phyloP scores from a whole-genome alignment of 2,797 vertebrate genomes.

The Centropyge bicolor region DNA sequence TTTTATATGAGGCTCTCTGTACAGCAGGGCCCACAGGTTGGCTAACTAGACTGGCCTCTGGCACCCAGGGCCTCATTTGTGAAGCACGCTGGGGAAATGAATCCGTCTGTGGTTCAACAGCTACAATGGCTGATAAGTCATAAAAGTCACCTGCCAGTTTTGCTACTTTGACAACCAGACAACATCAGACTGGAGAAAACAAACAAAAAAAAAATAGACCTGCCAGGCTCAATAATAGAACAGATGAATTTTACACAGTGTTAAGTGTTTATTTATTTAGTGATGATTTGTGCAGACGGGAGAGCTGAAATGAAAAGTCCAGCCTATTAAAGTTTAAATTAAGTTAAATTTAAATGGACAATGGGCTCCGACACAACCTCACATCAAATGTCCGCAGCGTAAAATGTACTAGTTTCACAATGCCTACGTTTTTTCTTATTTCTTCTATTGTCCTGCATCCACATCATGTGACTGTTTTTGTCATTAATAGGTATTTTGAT shows the following conservation, averaged over 20 bases:
- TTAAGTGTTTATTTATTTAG: neutral
- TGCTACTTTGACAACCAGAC: neutral
- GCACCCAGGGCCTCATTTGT: constrained; percentile 54
- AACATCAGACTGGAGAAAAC: neutral
- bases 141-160: constrained; percentile 17
- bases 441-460: too few species aligned
- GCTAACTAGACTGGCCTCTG: constrained; percentile 63
- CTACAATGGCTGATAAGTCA: constrained; percentile 22
- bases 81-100: constrained; percentile 42
- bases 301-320: neutral
- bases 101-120: constrained; percentile 44
- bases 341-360: neutral
- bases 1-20: constrained; percentile 61
- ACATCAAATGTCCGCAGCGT: too few species aligned
- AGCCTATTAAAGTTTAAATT: neutral
- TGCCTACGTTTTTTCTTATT: too few species aligned
- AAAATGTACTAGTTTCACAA: too few species aligned
- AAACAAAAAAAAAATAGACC: neutral
- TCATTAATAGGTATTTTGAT: too few species aligned
- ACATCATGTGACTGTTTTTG: too few species aligned
- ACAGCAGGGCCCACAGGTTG: constrained; percentile 55
- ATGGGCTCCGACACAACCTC: too few species aligned
- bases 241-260: neutral
- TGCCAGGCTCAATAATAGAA: constrained; percentile 7
- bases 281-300: neutral